Evolutionary conservation across 2,797 vertebrate genomes (phyloP).

Genomic region (Chelon labrosus): DNA sequence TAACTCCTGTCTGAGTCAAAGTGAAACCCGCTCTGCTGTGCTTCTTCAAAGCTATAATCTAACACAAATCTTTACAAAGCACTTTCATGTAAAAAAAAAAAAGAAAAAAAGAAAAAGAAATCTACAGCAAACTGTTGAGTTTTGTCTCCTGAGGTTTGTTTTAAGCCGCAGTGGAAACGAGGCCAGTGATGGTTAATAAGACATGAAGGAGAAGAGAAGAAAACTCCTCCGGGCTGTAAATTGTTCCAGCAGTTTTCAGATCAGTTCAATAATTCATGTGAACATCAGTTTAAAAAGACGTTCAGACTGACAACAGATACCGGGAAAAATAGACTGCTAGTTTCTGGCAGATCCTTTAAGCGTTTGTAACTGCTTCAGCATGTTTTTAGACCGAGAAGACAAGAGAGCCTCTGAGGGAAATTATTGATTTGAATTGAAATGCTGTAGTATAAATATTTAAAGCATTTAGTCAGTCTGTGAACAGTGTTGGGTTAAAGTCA

Average conservation of each 20-base stretch:
- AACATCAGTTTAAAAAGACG: constrained; percentile 5
- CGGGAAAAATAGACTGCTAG: neutral
- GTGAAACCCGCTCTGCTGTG: too few species aligned
- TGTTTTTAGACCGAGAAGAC: neutral
- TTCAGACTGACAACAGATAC: neutral
- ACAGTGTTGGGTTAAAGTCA: too few species aligned
- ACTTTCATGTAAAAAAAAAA: neutral
- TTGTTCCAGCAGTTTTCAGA: constrained; percentile 8
- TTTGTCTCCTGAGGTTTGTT: constrained; percentile 19
- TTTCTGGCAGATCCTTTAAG: neutral
- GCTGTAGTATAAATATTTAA: too few species aligned
- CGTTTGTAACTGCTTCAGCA: too few species aligned
- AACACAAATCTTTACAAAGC: neutral
- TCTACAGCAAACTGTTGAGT: neutral
- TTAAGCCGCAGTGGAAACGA: neutral
- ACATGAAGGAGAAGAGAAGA: constrained; percentile 2
- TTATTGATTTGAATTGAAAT: too few species aligned
- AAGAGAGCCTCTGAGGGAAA: neutral
- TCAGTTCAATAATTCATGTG: constrained; percentile 46
- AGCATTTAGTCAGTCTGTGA: too few species aligned
- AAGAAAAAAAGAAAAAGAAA: too few species aligned
- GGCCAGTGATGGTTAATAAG: constrained; percentile 14
- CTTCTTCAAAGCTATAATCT: neutral
- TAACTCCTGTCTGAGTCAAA: too few species aligned
- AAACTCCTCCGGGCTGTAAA: constrained; percentile 11